phyloP scores from a whole-genome alignment of 2,888 invertebrate genomes.

The Mesochorus sp. region DNA sequence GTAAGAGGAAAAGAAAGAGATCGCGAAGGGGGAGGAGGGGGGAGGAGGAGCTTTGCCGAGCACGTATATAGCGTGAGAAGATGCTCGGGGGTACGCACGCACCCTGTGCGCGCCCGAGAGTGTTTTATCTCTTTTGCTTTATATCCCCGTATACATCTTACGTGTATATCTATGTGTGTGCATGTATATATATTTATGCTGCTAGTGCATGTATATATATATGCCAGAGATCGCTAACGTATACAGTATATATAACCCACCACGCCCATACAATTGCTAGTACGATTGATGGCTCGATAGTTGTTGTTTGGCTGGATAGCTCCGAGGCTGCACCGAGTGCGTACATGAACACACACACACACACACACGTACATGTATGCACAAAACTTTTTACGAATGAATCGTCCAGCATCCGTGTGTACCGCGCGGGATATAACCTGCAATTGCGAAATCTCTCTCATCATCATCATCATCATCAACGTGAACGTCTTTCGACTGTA shows the following conservation, averaged over 20 bases:
- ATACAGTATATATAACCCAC: conserved; percentile 32
- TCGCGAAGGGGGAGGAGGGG: conserved; percentile 12
- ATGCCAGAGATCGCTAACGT: conserved; percentile 23
- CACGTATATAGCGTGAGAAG: conserved; percentile 69
- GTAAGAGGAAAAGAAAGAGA: background rate
- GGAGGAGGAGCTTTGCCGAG: background rate
- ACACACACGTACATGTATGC: too few relatives aligned
- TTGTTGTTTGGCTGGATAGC: conserved; percentile 12
- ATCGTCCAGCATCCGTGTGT: conserved; percentile 13
- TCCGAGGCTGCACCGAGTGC: conserved; percentile 18
- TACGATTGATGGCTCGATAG: conserved; percentile 59
- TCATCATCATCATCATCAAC: conserved; percentile 25
- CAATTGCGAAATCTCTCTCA: conserved; percentile 42
- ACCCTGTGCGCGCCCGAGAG: conserved; percentile 37
- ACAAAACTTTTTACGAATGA: background rate
- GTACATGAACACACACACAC: background rate
- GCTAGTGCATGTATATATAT: conserved; percentile 13
- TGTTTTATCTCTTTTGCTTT: conserved; percentile 24
- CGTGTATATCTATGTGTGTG: too few relatives aligned
- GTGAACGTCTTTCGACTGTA: background rate
- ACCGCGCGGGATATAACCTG: conserved; percentile 17
- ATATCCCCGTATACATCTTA: conserved; percentile 14
- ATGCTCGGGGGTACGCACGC: conserved; percentile 61
- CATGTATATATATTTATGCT: background rate
- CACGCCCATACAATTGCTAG: conserved; percentile 59